Conservation (phyloP, 2,888 invertebrate species). For the Chaetogeoica ovagalla region DNA sequence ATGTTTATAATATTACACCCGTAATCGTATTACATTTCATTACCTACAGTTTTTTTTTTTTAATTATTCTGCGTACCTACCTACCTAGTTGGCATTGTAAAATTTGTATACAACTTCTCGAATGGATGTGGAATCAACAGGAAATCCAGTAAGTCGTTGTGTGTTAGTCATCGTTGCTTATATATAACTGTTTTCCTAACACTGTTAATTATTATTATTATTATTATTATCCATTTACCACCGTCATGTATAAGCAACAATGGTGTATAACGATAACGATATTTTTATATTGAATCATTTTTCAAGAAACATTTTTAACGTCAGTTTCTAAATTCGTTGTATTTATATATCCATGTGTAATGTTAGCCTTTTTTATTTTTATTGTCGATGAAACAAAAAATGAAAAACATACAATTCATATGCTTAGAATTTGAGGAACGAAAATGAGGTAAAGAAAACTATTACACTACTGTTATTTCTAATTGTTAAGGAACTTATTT, state of each 20-base stretch:
- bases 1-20: background rate
- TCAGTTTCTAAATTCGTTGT: too few relatives aligned
- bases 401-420: background rate
- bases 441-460: background rate
- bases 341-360: background rate
- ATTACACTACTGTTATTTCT: background rate
- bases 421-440: background rate
- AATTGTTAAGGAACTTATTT: conserved; percentile 31
- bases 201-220: background rate
- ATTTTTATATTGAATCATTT: background rate
- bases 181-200: background rate
- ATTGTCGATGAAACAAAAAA: too few relatives aligned
- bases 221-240: background rate
- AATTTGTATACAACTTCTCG: background rate
- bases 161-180: background rate
- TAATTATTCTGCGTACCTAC: background rate
- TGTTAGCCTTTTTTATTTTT: background rate
- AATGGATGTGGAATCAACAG: conserved; percentile 32
- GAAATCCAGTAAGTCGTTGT: conserved; percentile 35
- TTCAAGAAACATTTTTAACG: background rate
- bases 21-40: too few relatives aligned
- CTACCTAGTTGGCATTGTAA: conserved; percentile 36
- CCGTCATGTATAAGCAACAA: background rate
- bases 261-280: background rate
- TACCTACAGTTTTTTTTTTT: too few relatives aligned